Evolutionary conservation across 1,140 invertebrate species (phyloP).

Genomic region (Protaetia brevitarsis): DNA sequence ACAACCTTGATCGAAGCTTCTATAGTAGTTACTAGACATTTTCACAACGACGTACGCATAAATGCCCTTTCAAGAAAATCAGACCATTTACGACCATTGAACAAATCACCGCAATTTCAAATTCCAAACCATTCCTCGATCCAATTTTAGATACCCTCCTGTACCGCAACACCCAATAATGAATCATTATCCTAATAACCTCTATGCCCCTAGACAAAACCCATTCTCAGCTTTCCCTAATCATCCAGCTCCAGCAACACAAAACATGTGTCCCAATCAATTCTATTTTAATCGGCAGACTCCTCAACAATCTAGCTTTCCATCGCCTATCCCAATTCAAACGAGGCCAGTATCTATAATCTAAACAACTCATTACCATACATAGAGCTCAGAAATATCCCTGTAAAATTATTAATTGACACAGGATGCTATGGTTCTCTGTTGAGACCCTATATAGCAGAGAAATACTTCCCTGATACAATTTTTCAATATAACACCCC

Average conservation of each 20-base stretch:
- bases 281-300: neutral
- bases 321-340: neutral
- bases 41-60: too few relatives aligned
- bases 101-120: too few relatives aligned
- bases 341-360: constrained; percentile 20
- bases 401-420: constrained; percentile 32
- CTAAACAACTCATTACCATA: constrained; percentile 30
- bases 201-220: too few relatives aligned
- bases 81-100: too few relatives aligned
- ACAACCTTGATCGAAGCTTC: neutral
- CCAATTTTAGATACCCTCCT: too few relatives aligned
- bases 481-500: constrained; percentile 23
- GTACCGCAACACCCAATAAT: too few relatives aligned
- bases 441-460: constrained; percentile 25
- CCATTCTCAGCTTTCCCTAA: too few relatives aligned
- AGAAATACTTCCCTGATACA: constrained; percentile 29
- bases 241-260: too few relatives aligned
- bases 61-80: too few relatives aligned
- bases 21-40: neutral
- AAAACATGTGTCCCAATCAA: too few relatives aligned
- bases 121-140: too few relatives aligned
- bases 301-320: neutral
- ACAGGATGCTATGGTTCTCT: constrained; percentile 31
- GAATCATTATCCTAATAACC: too few relatives aligned
- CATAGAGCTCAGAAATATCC: constrained; percentile 31